Evolutionary conservation across 1,140 invertebrate species (phyloP).

Genomic region (Colletes latitarsis): DNA sequence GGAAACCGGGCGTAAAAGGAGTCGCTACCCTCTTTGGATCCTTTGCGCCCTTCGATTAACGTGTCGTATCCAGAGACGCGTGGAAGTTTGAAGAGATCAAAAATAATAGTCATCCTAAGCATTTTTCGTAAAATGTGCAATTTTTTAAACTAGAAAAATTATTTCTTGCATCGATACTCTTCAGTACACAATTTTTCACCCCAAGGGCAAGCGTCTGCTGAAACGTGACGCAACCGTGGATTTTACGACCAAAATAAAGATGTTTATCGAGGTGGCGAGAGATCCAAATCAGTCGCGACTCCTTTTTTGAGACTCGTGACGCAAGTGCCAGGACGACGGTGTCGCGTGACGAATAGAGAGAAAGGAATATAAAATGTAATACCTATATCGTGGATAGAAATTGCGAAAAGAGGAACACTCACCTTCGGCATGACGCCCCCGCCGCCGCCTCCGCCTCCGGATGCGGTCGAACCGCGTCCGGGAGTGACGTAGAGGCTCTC

Average conservation of each 20-base stretch:
- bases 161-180: too few species aligned
- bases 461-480: conserved; percentile 74
- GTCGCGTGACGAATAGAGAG: conserved; percentile 35
- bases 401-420: conserved; percentile 59
- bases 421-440: conserved; percentile 72
- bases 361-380: conserved; percentile 35
- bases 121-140: too few species aligned
- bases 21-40: conserved; percentile 2
- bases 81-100: too few species aligned
- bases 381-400: conserved; percentile 27
- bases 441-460: conserved; percentile 68
- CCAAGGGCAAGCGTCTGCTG: too few species aligned
- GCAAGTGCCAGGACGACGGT: conserved; percentile 47
- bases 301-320: conserved; percentile 17
- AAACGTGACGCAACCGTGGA: not conserved
- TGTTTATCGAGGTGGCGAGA: not conserved
- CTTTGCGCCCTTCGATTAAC: not conserved
- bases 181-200: too few species aligned
- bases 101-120: too few species aligned
- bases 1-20: not conserved
- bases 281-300: conserved; percentile 9
- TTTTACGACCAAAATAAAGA: not conserved
- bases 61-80: not conserved
- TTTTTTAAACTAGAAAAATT: too few species aligned
- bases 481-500: conserved; percentile 88